A percentile compares a stretch with the other conserved stretches of the same genome.
These are phyloP conservation scores for Misgurnus mizolepis DNA, from an alignment of 2,113 vertebrate genomes.

Conservation along the genomic window DNA sequence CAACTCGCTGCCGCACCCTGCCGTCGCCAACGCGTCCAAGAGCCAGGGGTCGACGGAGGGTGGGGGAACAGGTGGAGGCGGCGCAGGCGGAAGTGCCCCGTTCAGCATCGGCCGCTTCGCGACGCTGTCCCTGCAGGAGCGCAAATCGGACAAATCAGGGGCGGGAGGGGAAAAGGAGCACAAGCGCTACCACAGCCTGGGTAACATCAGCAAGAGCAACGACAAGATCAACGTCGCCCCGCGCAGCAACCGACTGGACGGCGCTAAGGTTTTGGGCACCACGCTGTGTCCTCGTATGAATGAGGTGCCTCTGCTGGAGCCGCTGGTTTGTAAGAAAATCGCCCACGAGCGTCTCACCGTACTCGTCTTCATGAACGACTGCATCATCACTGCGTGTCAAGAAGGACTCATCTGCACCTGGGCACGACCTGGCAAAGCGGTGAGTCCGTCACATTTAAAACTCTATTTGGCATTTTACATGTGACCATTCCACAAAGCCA, in stretches of 20 bases:
- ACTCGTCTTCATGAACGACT: constrained; percentile 92
- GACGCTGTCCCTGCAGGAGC: constrained; percentile 82
- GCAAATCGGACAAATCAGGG: constrained; percentile 77
- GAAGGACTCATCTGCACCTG: constrained; percentile 92
- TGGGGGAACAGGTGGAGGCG: constrained; percentile 12
- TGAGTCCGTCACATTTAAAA: constrained; percentile 64
- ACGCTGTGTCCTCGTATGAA: constrained; percentile 89
- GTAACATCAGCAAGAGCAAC: constrained; percentile 85
- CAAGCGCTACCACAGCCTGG: constrained; percentile 88
- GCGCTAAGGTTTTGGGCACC: constrained; percentile 85
- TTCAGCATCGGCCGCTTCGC: constrained; percentile 87
- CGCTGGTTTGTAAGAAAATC: constrained; percentile 92
- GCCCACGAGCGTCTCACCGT: constrained; percentile 89
- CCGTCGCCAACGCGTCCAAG: constrained; percentile 73
- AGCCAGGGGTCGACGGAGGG: constrained; percentile 49
- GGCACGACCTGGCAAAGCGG: constrained; percentile 85
- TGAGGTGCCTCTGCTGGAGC: constrained; percentile 89
- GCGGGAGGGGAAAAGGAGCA: constrained; percentile 80
- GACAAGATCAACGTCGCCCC: constrained; percentile 81
- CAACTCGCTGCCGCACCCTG: constrained; percentile 88
- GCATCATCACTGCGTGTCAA: constrained; percentile 91
- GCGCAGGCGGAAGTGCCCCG: constrained; percentile 49
- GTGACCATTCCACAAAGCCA: too few species aligned
- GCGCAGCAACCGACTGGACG: constrained; percentile 77
- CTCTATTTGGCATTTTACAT: too few species aligned